Percentiles rank a stretch among this genome's conserved stretches.
These are phyloP conservation scores for Ladona fulva DNA, from an alignment of 1,140 invertebrate genomes.

Conservation along the genomic window DNA sequence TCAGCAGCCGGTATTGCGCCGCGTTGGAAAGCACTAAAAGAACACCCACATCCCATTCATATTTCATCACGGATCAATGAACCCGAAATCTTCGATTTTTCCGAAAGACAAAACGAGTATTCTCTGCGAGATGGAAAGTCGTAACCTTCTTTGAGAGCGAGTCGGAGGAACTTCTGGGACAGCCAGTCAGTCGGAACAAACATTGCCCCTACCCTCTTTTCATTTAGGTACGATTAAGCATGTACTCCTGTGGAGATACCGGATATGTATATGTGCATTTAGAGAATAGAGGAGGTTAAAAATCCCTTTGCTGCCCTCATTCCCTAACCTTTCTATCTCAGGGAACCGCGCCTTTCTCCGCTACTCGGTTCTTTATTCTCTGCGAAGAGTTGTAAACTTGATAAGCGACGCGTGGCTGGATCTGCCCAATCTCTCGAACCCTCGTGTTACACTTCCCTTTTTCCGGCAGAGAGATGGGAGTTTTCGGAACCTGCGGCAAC, in stretches of 20 bases:
- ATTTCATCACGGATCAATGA: neutral
- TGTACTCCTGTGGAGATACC: too few relatives aligned
- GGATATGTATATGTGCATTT: too few relatives aligned
- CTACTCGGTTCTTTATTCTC: neutral
- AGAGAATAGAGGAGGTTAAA: too few relatives aligned
- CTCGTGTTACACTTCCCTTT: neutral
- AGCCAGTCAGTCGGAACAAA: neutral
- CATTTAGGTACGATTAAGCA: too few relatives aligned
- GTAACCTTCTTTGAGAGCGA: neutral
- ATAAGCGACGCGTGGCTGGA: slow-evolving; percentile 3
- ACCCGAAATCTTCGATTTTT: neutral
- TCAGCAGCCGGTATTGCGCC: too few relatives aligned
- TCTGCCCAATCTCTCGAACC: neutral
- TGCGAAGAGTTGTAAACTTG: neutral
- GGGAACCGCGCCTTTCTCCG: neutral
- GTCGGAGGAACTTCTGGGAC: neutral
- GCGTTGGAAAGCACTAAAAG: too few relatives aligned
- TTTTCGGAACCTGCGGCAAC: too few relatives aligned
- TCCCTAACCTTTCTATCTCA: neutral
- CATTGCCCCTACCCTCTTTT: neutral
- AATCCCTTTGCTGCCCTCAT: too few relatives aligned
- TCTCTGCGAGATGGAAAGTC: neutral
- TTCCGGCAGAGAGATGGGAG: too few relatives aligned
- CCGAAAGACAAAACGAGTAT: neutral
- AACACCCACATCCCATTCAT: too few relatives aligned